Base-by-base conservation (phyloP, 1,140 invertebrate species). In the Bombyx mandarina region DNA sequence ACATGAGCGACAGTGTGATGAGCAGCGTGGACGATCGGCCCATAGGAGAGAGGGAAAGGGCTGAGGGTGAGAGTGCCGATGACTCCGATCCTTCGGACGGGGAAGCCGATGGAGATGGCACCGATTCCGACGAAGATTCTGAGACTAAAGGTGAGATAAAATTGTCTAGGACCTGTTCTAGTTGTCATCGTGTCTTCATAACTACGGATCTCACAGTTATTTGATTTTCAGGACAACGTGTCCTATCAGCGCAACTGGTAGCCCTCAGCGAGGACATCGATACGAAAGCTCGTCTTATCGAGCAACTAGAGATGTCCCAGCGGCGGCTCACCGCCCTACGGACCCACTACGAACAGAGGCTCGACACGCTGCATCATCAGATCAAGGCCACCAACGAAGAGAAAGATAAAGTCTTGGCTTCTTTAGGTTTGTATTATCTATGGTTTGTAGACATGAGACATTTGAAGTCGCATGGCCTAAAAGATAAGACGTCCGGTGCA, bases 331-430 rank as follows among this genome's bases (percentile, higher is more conserved):
- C 94, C 45, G 92, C 93, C 0, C 93, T 99, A 90, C 92, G 93
- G 54, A 91, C 93, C 60, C 95, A 99, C 70, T 99, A 99, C 86
- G 98, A 99, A 85, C 95, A 97, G 47, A 97, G 99, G 76, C 88
- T 99, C n/a, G 88, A 91, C 46, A 93, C 95, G 52, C 84, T 99
- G n/a, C 94, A 96, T 73, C 91, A 92, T 4, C 93, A 94, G 70
- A 99, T 99, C 52, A 91, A 91, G 63, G 93, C 94, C 62, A 99
- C 97, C 0, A 95, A 98, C 82, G 92, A 95, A 53, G 98, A 99
- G 88, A 89, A 97, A 51, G 98, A 99, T 83, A 96, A 96, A 77
- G 94, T 98, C 0, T 85, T 98, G n/a, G 89, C 93, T 1, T 92
- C 93, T 0, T 83, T 88, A 7, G 90, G 80, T 92, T 85, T 78